phyloP scores from a whole-genome alignment of 1,140 invertebrate genomes.

The Ridgeia piscesae region DNA sequence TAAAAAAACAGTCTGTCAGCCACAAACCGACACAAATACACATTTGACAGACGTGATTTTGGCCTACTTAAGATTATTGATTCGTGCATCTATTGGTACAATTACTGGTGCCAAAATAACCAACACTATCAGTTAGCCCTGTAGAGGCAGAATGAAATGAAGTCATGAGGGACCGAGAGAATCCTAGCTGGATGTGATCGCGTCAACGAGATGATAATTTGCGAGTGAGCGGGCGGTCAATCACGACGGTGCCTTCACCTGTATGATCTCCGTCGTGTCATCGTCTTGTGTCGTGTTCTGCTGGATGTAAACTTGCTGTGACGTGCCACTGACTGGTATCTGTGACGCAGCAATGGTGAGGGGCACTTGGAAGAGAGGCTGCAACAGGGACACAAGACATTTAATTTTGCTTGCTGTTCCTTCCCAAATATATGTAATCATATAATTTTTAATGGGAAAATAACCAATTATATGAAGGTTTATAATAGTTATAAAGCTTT shows the following conservation, averaged over 20 bases:
- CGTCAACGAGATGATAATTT: not conserved
- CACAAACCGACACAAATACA: too few species aligned
- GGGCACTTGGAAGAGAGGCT: not conserved
- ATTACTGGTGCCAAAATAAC: not conserved
- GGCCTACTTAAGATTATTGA: not conserved
- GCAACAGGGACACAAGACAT: not conserved
- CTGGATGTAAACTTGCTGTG: not conserved
- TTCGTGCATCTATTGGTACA: not conserved
- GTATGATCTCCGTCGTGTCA: not conserved
- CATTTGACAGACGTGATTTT: too few species aligned
- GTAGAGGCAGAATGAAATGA: not conserved
- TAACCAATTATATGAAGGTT: too few species aligned
- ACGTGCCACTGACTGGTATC: not conserved
- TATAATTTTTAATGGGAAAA: too few species aligned
- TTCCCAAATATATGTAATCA: too few species aligned
- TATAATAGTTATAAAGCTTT: too few species aligned
- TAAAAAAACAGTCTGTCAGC: too few species aligned
- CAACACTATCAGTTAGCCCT: not conserved
- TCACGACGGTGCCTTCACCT: not conserved
- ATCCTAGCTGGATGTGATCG: not conserved
- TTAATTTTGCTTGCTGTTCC: too few species aligned
- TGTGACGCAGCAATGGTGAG: not conserved
- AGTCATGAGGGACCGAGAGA: not conserved
- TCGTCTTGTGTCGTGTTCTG: not conserved
- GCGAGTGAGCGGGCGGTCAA: not conserved